Base-by-base conservation (phyloP, 2,113 vertebrate species). In the Nothoprocta pentlandii region DNA sequence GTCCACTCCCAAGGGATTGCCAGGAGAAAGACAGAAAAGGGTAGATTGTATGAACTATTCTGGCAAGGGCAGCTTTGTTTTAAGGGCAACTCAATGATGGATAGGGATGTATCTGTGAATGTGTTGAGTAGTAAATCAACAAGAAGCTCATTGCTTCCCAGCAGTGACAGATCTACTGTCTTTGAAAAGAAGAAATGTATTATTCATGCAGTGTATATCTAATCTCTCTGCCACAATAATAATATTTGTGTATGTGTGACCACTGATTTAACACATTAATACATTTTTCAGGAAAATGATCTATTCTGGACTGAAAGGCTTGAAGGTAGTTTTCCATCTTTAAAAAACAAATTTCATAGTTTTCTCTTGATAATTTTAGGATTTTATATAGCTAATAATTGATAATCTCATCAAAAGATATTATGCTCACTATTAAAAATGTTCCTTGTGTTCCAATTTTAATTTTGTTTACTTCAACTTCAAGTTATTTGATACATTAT, bases 381-480 rank as follows among this genome's bases (percentile, higher is more conserved):
- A 49, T 75, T 80, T 49, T 80, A 41, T 34, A 23, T 42, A 56
- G 2, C 32, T 85, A 61, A 71, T 51, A 17, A 69, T 23, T 67
- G 41, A 70, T 84, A 85, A 90, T 59, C 13, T 32, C 26, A 77
- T 42, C 39, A 66, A 83, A 85, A 90, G 4, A 6, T 74, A 79
- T 2, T 4, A 71, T 20, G 56, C 71, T 79, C 23, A 41, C 21
- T 71, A 32, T 91, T 88, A 56, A 91, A 92, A 68, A 23, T 54
- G 8, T 76, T 76, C 14, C 17, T 34, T 62, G 10, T 61, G 30
- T 64, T 87, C 32, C 49, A 63, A 21, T 49, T 70, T 67, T 68
- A 90, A 87, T 66, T 82, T 58, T 34, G 68, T 91, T 89, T 92
- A 39, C 44, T 69, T 91, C 21, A 75, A 62, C 62, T 81, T 92